A percentile compares a stretch with the other conserved stretches of the same genome.
These are phyloP conservation scores for Podarcis cretensis DNA, from an alignment of 2,113 vertebrate genomes.

Conservation along the genomic window DNA sequence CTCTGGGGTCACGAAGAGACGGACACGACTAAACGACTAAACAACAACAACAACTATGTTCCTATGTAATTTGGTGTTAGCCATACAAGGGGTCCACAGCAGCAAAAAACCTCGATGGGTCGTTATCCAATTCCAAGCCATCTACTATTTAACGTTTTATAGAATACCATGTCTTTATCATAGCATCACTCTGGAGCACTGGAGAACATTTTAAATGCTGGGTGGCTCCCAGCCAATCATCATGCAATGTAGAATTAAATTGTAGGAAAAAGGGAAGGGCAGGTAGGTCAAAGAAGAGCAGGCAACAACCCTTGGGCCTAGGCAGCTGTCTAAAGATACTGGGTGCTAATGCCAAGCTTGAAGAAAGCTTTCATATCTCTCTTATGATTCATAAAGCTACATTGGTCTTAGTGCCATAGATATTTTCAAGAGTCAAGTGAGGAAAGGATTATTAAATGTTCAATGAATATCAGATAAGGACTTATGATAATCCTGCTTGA, in stretches of 20 bases:
- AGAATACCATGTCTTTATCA: background rate
- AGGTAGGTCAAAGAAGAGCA: background rate
- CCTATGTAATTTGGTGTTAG: background rate
- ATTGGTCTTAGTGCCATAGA: fast-evolving
- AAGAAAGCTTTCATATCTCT: background rate
- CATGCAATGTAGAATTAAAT: background rate
- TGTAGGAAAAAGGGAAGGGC: background rate
- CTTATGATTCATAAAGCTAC: background rate
- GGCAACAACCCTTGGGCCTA: background rate
- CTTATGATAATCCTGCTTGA: fast-evolving
- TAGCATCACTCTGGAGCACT: background rate
- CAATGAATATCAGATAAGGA: background rate
- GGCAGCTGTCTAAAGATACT: background rate
- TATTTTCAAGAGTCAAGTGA: background rate
- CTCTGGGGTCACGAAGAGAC: no score
- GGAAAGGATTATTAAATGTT: fast-evolving
- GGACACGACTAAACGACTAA: no score
- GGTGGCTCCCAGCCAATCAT: background rate
- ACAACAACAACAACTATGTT: no score
- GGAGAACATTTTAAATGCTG: background rate
- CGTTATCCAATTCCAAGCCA: background rate
- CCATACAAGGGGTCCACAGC: background rate
- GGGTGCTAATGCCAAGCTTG: background rate
- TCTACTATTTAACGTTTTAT: background rate
- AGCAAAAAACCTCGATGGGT: no score